phyloP scores from a whole-genome alignment of 2,888 invertebrate species.

The Euplagia quadripunctaria region DNA sequence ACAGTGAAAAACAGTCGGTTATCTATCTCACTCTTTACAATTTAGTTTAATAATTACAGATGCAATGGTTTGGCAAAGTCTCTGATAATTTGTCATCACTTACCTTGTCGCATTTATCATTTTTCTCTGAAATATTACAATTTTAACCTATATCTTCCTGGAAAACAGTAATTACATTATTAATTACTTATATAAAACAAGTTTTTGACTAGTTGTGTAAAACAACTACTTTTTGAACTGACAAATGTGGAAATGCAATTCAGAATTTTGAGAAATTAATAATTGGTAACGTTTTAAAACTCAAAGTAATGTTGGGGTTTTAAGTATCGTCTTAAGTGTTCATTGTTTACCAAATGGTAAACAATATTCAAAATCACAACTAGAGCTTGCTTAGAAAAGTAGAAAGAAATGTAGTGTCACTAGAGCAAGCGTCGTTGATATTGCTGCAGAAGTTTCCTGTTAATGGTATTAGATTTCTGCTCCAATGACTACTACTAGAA shows the following conservation, averaged over 20 bases:
- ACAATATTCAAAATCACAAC: too few relatives aligned
- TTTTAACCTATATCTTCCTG: neutral
- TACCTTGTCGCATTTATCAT: constrained; percentile 15
- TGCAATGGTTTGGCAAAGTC: constrained; percentile 6
- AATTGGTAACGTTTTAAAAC: neutral
- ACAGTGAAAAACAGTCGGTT: neutral
- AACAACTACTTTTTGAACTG: neutral
- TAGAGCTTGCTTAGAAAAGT: too few relatives aligned
- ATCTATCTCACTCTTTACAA: neutral
- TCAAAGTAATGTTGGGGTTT: too few relatives aligned
- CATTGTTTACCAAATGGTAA: too few relatives aligned
- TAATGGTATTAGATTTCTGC: too few relatives aligned
- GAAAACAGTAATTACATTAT: neutral
- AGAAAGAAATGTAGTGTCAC: too few relatives aligned
- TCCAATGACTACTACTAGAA: too few relatives aligned
- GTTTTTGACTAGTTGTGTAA: neutral
- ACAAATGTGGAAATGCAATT: too few relatives aligned
- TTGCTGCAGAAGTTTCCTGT: too few relatives aligned
- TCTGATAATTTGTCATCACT: neutral
- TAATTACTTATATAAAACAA: neutral
- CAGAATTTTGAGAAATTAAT: neutral
- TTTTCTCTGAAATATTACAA: constrained; percentile 1
- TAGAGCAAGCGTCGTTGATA: too few relatives aligned
- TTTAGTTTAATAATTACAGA: constrained; percentile 2
- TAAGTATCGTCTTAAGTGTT: too few relatives aligned